Evolutionary conservation across 2,113 vertebrate species (phyloP).

Genomic region (Rhizomys pruinosus): DNA sequence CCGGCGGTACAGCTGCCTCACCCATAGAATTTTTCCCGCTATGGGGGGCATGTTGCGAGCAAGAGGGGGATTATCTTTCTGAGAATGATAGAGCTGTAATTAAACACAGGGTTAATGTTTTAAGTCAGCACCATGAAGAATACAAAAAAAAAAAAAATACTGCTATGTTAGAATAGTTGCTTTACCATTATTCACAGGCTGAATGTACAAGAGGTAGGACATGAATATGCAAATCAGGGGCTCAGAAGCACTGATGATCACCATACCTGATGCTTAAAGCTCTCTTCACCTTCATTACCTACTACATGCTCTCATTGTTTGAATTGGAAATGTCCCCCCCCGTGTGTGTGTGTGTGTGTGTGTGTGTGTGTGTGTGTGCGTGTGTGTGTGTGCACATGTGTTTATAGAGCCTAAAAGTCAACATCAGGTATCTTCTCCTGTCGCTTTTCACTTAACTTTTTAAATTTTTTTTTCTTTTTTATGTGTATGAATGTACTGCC

Average conservation of each 20-base stretch:
- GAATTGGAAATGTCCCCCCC: neutral
- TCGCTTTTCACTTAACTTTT: neutral
- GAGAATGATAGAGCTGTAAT: conserved; percentile 85
- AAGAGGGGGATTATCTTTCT: conserved; percentile 89
- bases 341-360: neutral
- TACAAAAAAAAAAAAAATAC: neutral
- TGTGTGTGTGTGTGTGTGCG: neutral
- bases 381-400: neutral
- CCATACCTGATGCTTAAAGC: neutral
- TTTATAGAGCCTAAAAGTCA: too few relatives aligned
- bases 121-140: neutral
- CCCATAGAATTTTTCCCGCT: conserved; percentile 91
- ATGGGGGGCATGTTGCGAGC: conserved; percentile 89
- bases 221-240: neutral
- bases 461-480: too few relatives aligned
- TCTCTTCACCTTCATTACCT: conserved; percentile 33
- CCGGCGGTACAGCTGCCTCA: conserved; percentile 88
- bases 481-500: too few relatives aligned
- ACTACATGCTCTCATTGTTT: neutral
- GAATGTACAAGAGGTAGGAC: neutral
- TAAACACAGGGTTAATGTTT: conserved; percentile 45
- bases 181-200: neutral
- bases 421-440: neutral
- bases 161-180: neutral
- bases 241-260: neutral